These are phyloP conservation scores for Euphonia xanthogaster DNA, from an alignment of 2,797 vertebrate genomes.

Conservation along the genomic window DNA sequence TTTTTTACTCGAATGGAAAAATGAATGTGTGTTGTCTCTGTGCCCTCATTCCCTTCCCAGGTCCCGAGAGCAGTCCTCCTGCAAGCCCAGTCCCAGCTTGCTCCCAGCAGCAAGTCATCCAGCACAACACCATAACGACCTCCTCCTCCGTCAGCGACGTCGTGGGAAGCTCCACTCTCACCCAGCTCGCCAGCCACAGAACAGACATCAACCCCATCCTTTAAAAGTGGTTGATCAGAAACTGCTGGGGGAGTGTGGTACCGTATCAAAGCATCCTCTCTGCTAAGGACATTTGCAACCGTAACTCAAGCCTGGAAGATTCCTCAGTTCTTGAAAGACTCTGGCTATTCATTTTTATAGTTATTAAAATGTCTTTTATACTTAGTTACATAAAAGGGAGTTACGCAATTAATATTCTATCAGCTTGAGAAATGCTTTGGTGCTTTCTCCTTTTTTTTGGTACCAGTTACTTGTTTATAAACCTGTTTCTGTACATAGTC, in stretches of 20 bases:
- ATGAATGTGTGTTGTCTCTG: conserved; percentile 50
- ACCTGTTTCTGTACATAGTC: conserved; percentile 80
- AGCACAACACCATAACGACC: conserved; percentile 99
- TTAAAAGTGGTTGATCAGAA: conserved; percentile 79
- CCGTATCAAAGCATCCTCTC: conserved; percentile 65
- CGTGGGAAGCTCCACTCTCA: conserved; percentile 86
- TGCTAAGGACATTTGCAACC: conserved; percentile 80
- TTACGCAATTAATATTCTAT: conserved; percentile 86
- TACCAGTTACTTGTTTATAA: conserved; percentile 85
- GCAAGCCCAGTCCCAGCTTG: conserved; percentile 89
- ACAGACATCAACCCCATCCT: conserved; percentile 98
- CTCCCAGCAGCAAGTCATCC: conserved; percentile 98
- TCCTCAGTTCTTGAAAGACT: conserved; percentile 79
- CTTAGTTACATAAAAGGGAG: conserved; percentile 83
- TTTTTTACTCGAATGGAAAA: neutral
- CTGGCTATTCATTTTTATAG: conserved; percentile 81
- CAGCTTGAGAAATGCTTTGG: conserved; percentile 82
- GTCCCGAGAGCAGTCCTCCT: conserved; percentile 97
- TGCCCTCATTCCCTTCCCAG: conserved; percentile 70
- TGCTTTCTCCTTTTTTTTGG: conserved; percentile 84
- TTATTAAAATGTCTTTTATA: conserved; percentile 81
- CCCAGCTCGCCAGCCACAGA: conserved; percentile 90
- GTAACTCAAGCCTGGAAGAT: conserved; percentile 84
- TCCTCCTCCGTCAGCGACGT: conserved; percentile 90
- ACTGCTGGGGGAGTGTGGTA: conserved; percentile 73